Evolutionary conservation across 2,797 vertebrate genomes (phyloP), one percentile per base, ranked within the genome.

Genomic region (Leptoclinus maculatus): DNA sequence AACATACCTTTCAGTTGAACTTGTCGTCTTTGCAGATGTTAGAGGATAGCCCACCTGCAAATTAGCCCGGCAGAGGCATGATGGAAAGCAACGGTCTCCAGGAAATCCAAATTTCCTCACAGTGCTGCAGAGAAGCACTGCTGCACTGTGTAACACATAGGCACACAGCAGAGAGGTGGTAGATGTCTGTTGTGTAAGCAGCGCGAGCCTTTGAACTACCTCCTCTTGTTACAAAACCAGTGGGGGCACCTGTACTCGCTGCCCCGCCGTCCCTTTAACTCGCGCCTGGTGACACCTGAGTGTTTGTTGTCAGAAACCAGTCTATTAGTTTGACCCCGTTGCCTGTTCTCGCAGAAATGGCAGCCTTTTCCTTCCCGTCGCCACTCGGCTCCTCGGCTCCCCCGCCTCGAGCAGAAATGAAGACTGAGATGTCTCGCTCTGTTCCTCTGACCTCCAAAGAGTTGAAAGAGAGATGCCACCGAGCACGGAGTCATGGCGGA

Each of bases 381-480:
- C 10, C 32, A 54, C 81, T 68, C 75, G 9, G 76, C 36, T 72
- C 72, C 4, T 43, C 64, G 17, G 78, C 79, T 62, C 60, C 74
- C 36, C 32, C 4, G 32, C 67, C 47, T 47, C 81, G 66, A 79
- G 87, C 74, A 71, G 84, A 91, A 92, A 94, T 88, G 82, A 93
- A 84, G 89, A 76, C 72, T 34, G 80, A 84, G 87, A 90, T 60
- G 79, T 54, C 88, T 91, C 81, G n/a, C 78, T 90, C 85, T 77
- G 82, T 83, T 87, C 85, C 80, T 79, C 74, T 93, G 90, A 93
- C 92, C 90, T 91, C 90, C 83, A 84, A 85, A 83, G 92, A 88
- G 87, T 91, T 86, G 79, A 90, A 93, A 92, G 90, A 79, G 82
- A 89, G 86, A 90, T 32, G 78, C 60, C 73, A 41, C 68, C 36